Evolutionary conservation across 2,888 invertebrate species (phyloP), one percentile per base, ranked within the genome.

Genomic region (Epiblema foenella): DNA sequence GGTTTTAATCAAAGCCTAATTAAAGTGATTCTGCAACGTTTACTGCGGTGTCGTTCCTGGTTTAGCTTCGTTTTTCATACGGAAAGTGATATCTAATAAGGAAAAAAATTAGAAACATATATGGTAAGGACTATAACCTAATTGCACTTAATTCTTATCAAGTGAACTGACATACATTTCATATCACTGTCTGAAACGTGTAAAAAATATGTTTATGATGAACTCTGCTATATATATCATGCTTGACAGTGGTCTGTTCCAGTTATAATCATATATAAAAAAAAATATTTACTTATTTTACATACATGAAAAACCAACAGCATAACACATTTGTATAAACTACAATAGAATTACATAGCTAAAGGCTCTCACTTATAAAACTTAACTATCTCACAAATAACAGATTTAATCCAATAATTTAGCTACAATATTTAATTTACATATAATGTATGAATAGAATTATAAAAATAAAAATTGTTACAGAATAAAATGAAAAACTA

Each of bases 81-180:
- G 8, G 12, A 17, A 10, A 59, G 20, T 54, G 49, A 12, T 18
- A 46, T 24, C 18, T 18, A 20, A 9, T 11, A 39, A 17, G 37
- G 10, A 17, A 24, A 39, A 24, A 11, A 20, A 10, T 42, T 49
- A 17, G 37, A 12, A 70, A 1, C 15, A 0, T 20, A 20, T 15
- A 62, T 51, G 59, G 52, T 71, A 54, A 60, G 29, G 10, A 67
- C 11, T 51, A 39, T 71, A 71, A 71, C 71, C 71, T 71, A 56
- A 49, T 9, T 33, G 15, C n/a, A 17, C 17, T 15, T 20, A 11
- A 17, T 66, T 57, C 71, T 71, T 71, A 71, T 71, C 71, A 71
- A 12, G 18, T 11, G 10, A 8, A 10, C 20, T 62, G 60, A 67
- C 66, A 67, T 51, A 71, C 12, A 49, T 67, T 56, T 15, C 37